A percentile compares a stretch with the other conserved stretches of the same genome.
phyloP scores from a whole-genome alignment of 2,113 vertebrate species.

The Rhynchomys soricoides region DNA sequence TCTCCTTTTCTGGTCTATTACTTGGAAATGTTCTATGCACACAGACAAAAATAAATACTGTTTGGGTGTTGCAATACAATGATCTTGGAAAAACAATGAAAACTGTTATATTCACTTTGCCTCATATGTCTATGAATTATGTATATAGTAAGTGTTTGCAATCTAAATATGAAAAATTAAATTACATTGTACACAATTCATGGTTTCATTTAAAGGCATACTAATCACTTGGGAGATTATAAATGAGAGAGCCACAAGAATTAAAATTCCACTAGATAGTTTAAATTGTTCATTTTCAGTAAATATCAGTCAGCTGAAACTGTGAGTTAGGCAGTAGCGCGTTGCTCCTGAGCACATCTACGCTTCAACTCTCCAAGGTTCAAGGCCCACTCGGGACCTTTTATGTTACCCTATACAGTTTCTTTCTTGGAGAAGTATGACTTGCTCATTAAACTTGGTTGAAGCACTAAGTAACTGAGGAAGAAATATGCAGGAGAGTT shows the following conservation, averaged over 20 bases:
- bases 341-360: not conserved
- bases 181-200: slow-evolving; percentile 56
- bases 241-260: slow-evolving; percentile 73
- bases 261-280: slow-evolving; percentile 62
- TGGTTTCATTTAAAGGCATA: slow-evolving; percentile 66
- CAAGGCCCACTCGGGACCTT: not conserved
- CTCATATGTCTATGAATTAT: slow-evolving; percentile 23
- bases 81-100: slow-evolving; percentile 32
- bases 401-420: not conserved
- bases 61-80: not conserved
- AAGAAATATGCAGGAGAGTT: not conserved
- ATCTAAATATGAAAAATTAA: slow-evolving; percentile 55
- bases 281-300: slow-evolving; percentile 64
- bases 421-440: not conserved
- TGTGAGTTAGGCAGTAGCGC: not conserved
- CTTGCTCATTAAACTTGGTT: slow-evolving; percentile 46
- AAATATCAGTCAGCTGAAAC: slow-evolving; percentile 61
- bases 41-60: not conserved
- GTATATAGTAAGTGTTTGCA: slow-evolving; percentile 50
- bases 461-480: slow-evolving; percentile 7
- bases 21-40: slow-evolving; percentile 18
- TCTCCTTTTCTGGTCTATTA: not conserved
- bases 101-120: slow-evolving; percentile 47
- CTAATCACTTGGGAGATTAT: slow-evolving; percentile 58
- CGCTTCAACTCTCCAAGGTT: not conserved